Conservation (phyloP, 2,888 invertebrate genomes). For the Cartodere bifasciata region DNA sequence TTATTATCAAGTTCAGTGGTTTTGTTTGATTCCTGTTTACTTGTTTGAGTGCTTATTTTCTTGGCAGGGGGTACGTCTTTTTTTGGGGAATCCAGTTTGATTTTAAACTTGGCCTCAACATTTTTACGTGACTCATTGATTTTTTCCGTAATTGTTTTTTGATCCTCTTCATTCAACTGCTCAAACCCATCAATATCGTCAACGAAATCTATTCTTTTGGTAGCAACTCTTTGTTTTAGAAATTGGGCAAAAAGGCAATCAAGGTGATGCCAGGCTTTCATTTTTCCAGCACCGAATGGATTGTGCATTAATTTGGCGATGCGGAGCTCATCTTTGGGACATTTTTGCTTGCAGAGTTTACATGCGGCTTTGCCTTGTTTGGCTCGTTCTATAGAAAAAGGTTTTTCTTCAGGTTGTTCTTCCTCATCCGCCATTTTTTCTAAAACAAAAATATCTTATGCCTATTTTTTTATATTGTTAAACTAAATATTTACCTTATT, state of each 20-base stretch:
- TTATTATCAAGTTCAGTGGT: constrained; percentile 26
- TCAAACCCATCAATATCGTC: constrained; percentile 73
- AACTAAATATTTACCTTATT: neutral
- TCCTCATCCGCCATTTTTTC: constrained; percentile 30
- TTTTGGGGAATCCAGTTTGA: constrained; percentile 32
- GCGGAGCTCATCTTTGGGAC: constrained; percentile 57
- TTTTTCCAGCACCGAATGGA: constrained; percentile 58
- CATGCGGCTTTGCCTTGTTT: constrained; percentile 72
- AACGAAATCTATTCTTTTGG: constrained; percentile 64
- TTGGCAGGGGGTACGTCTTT: constrained; percentile 11
- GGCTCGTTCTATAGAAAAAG: constrained; percentile 64
- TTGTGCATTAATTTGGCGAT: constrained; percentile 68
- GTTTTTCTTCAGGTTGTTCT: constrained; percentile 33
- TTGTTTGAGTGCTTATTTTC: constrained; percentile 23
- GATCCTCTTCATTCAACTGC: constrained; percentile 51
- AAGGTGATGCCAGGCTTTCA: constrained; percentile 79
- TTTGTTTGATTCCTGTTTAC: constrained; percentile 2
- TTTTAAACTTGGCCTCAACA: constrained; percentile 40
- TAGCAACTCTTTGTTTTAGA: constrained; percentile 63
- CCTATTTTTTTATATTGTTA: too few species aligned
- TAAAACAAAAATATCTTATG: constrained; percentile 8
- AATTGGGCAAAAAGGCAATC: constrained; percentile 70
- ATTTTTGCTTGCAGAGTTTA: constrained; percentile 75
- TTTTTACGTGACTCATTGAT: constrained; percentile 48
- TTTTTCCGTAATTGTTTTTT: constrained; percentile 47